These are phyloP conservation scores for Nomia melanderi DNA, from an alignment of 1,140 invertebrate species.

Conservation along the genomic window DNA sequence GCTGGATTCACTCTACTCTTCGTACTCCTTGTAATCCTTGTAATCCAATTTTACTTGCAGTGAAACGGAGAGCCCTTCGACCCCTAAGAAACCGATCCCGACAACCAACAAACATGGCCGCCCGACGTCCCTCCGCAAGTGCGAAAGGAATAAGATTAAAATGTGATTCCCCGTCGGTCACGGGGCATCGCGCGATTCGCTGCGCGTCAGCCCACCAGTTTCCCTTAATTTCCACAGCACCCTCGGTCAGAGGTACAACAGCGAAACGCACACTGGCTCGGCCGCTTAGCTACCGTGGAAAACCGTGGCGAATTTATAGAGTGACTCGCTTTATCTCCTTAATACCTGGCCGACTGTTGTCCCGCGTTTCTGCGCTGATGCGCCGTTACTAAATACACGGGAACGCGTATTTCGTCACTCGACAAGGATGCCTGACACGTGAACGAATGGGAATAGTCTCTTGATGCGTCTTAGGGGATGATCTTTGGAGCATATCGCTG, in stretches of 20 bases:
- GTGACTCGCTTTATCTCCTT: conserved; percentile 1
- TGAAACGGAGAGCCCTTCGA: too few relatives aligned
- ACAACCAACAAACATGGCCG: not conserved
- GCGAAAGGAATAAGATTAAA: conserved; percentile 39
- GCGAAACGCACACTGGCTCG: not conserved
- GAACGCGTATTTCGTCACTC: not conserved
- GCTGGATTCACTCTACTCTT: too few relatives aligned
- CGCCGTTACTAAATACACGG: conserved; percentile 52
- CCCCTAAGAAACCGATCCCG: not conserved
- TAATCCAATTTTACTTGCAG: too few relatives aligned
- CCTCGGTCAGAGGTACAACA: not conserved
- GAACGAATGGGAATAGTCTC: not conserved
- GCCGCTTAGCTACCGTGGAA: conserved; percentile 38
- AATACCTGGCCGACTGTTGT: conserved; percentile 23
- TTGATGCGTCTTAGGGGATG: not conserved
- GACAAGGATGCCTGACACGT: not conserved
- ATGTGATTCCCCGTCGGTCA: conserved; percentile 29
- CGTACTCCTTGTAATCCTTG: too few relatives aligned
- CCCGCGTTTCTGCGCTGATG: conserved; percentile 17
- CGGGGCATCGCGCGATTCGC: conserved; percentile 57
- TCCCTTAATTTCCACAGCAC: conserved; percentile 41
- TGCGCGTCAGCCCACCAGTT: conserved; percentile 52
- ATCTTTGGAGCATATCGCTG: too few relatives aligned
- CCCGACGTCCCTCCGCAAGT: not conserved
- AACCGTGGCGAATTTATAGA: conserved; percentile 56